Conservation (phyloP, 2,888 invertebrate species). For the Hydroisotoma schaefferi region DNA sequence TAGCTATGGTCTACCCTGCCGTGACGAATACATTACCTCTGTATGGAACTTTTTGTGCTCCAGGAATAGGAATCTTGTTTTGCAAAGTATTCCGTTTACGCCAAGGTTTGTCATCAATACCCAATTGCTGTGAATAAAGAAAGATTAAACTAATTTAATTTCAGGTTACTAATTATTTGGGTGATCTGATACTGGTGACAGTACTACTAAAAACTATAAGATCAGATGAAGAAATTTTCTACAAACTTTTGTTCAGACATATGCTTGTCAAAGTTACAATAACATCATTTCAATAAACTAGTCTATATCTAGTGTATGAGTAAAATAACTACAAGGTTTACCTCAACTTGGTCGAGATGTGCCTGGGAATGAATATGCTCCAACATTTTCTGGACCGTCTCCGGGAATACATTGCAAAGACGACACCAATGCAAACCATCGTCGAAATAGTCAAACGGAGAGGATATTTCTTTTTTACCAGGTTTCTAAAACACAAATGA, state of each 20-base stretch:
- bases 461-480: conserved; percentile 13
- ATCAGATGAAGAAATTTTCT: no score
- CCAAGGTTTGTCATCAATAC: conserved; percentile 71
- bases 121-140: conserved; percentile 56
- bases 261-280: conserved; percentile 24
- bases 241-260: conserved; percentile 23
- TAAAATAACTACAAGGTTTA: conserved; percentile 34
- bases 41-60: conserved; percentile 45
- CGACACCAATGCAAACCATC: conserved; percentile 89
- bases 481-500: not conserved
- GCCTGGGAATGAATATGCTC: conserved; percentile 76
- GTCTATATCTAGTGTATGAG: not conserved
- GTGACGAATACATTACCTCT: conserved; percentile 37
- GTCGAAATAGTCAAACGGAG: conserved; percentile 60
- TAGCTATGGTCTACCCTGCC: not conserved
- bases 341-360: conserved; percentile 62
- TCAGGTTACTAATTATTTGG: no score
- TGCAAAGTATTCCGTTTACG: conserved; percentile 61
- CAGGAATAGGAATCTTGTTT: conserved; percentile 45
- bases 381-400: conserved; percentile 79
- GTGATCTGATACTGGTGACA: no score
- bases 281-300: conserved; percentile 15
- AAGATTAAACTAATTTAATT: no score
- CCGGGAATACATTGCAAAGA: conserved; percentile 78
- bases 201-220: no score